Base-by-base conservation (phyloP, 1,140 invertebrate species). In the Hydropsyche tenuis region DNA sequence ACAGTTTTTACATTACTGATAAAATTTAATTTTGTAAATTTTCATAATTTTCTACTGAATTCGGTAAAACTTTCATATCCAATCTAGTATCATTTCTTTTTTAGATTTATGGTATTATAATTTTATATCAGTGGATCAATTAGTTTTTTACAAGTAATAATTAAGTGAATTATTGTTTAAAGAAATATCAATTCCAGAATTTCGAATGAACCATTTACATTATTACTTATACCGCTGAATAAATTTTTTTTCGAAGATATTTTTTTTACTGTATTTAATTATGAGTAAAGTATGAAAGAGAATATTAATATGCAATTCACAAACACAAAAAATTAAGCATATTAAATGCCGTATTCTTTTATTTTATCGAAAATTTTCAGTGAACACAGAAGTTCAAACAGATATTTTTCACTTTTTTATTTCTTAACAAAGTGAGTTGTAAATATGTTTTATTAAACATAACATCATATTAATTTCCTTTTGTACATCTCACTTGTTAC, bases 401-500 rank as follows among this genome's bases (percentile, higher is more conserved):
- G 45, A 56, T 56, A 63, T 73, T 65, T 65, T 63, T 72, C 60
- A 73, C 51, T 73, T 23, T 51, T 30, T 73, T 42, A 63, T 51
- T 51, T 73, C 16, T 60, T 6, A 25, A 60, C 56, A 60, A 23
- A 65, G 71, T 65, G 71, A 73, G 70, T 72, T 63, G 70, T 72
- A 70, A 70, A 70, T 70, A 72, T 63, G 25, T 63, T 63, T 63
- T 60, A 62, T 46, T 43, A 43, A 45, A 48, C 30, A 63, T 72
- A 71, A 60, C 45, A 37, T 62, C 30, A 20, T 20, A 62, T 45
- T 18, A 72, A 63, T 20, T 43, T 72, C 25, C 4, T 25, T 63
- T 56, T 60, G 56, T 72, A 46, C 65, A 68, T 48, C 65, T 68
- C 65, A 68, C 65, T 68, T 68, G 42, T 66, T 22, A 46, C 20